Evolutionary conservation across 2,113 vertebrate genomes (phyloP), one percentile per base, ranked within the genome.

Genomic region (Salminus brasiliensis): DNA sequence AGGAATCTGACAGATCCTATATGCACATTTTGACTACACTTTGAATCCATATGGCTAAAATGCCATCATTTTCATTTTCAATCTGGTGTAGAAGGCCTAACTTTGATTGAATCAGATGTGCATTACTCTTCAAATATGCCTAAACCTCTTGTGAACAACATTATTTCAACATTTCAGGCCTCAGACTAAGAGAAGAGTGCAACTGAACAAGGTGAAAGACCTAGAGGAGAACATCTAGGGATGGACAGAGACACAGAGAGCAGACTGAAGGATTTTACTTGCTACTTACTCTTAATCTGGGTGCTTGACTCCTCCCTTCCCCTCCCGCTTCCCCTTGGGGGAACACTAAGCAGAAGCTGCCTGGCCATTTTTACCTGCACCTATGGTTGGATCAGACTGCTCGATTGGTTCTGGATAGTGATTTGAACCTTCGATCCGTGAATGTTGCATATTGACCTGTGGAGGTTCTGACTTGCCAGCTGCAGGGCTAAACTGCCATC

Each of bases 251-350:
- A 73, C 53, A 68, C 39, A 60, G 25, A 52, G 23, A 67, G 39
- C 55, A 65, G 74, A 71, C 45, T 66, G 34, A 74, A 74, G 89
- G 85, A 89, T 85, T 88, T 82, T 74, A 78, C 72, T 80, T 39
- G 65, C 62, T 78, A 72, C 84, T 84, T 84, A 67, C 75, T 30
- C 49, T 79, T 93, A 94, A 93, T 90, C 89, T 91, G 29, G 59
- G 87, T 72, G 21, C 21, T 72, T 91, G 90, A 88, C 92, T 92
- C 92, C 93, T 83, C 93, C 92, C 11, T 68, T 83, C 93, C 92
- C 88, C 84, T 62, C 18, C 11, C 57, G 70, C 79, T 80, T 47
- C 62, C 83, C 85, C 85, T 39, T 36, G 10, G 85, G 82, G 79
- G 78, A 86, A 75, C 30, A 80, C 83, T 74, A 74, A 80, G 73